phyloP scores from a whole-genome alignment of 92 coral and sea anemone species.

The Epizoanthus illoricatus region DNA sequence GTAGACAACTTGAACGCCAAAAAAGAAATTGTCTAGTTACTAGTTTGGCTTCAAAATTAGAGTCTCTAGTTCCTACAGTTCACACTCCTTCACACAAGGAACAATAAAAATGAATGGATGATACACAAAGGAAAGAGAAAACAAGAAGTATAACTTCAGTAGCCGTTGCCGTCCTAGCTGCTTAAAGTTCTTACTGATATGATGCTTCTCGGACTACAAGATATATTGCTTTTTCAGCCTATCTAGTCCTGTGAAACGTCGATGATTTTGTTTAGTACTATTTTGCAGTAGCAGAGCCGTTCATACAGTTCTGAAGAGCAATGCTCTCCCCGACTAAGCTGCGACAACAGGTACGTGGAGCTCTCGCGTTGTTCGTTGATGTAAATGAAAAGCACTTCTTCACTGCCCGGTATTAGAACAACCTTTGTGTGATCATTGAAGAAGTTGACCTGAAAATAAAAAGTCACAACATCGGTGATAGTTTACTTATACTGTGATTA shows the following conservation, averaged over 20 bases:
- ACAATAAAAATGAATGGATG: too few species aligned
- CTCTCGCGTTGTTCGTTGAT: conserved; percentile 89
- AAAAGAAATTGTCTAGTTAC: too few species aligned
- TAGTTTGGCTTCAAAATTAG: too few species aligned
- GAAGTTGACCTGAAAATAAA: conserved; percentile 76
- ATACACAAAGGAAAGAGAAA: too few species aligned
- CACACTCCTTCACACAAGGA: too few species aligned
- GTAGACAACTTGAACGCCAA: too few species aligned
- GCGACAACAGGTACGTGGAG: conserved; percentile 68
- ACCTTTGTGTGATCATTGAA: conserved; percentile 95
- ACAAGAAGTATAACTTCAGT: too few species aligned
- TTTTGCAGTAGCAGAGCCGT: conserved; percentile 83
- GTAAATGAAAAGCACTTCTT: conserved; percentile 78
- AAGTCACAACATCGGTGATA: too few species aligned
- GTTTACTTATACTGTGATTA: neutral
- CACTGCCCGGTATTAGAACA: conserved; percentile 81
- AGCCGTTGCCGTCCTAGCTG: too few species aligned
- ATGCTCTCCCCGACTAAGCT: conserved; percentile 59
- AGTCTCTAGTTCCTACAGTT: too few species aligned
- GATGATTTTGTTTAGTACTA: conserved; percentile 76
- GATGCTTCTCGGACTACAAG: too few species aligned
- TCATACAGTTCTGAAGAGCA: conserved; percentile 74
- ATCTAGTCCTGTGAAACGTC: conserved; percentile 30
- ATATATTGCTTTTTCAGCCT: neutral
- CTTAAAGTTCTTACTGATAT: too few species aligned